Evolutionary conservation across 1,140 invertebrate species (phyloP).

Genomic region (Belonocnema kinseyi): DNA sequence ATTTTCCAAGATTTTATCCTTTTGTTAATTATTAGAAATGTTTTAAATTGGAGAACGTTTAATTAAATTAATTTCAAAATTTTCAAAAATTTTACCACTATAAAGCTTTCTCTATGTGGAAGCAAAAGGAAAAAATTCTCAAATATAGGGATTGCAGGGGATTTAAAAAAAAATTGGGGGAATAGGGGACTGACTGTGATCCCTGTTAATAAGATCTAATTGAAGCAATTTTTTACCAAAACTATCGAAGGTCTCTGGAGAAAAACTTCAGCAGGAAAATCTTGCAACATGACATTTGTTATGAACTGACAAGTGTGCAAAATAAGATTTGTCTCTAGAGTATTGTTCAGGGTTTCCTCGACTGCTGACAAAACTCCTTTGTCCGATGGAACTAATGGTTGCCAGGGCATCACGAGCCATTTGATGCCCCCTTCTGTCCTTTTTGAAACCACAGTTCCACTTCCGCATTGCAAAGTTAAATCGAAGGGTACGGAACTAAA

Average conservation of each 20-base stretch:
- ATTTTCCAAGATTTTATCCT: no score
- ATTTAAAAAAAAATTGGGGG: no score
- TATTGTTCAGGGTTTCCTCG: slow-evolving; percentile 75
- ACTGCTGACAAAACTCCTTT: slow-evolving; percentile 76
- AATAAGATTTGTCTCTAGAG: slow-evolving; percentile 68
- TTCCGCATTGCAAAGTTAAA: slow-evolving; percentile 50
- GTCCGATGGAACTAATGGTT: slow-evolving; percentile 76
- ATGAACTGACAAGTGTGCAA: slow-evolving; percentile 80
- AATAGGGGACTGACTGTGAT: no score
- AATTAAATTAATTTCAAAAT: no score
- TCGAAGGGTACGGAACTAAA: slow-evolving; percentile 58
- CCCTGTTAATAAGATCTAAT: no score
- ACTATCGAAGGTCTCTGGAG: slow-evolving; percentile 80
- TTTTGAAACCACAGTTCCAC: slow-evolving; percentile 50
- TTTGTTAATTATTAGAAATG: no score
- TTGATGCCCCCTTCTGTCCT: slow-evolving; percentile 69
- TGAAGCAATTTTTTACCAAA: slow-evolving; percentile 67
- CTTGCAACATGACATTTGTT: slow-evolving; percentile 80
- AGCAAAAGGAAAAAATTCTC: no score
- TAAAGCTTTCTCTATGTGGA: no score
- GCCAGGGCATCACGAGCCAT: slow-evolving; percentile 78
- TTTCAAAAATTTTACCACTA: no score
- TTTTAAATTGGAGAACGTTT: no score
- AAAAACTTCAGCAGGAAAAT: slow-evolving; percentile 84
- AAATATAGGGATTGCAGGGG: no score